Base-by-base conservation (phyloP, 2,797 vertebrate species). In the Poeciliopsis turneri region DNA sequence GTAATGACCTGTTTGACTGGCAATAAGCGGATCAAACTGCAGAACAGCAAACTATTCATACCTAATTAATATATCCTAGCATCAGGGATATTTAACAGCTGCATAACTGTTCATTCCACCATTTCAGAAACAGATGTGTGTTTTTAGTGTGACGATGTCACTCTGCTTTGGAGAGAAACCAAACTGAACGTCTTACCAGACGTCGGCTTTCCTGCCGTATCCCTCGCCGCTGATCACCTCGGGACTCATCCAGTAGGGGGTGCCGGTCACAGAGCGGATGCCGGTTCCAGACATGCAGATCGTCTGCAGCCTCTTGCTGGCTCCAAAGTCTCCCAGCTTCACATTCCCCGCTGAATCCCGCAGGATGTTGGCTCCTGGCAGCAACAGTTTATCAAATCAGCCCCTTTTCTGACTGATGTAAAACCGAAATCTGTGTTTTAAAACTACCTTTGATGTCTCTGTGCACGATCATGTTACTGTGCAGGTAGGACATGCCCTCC, bases 401-500 rank as follows among this genome's bases (percentile, higher is more conserved):
- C 41, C n/a, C 46, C 33, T 70, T 11, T 41, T 47, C 61, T 43
- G 66, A 72, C 72, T 45, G 33, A 18, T n/a, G 39, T 23, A 45
- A 33, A 25, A 4, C 2, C 57, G n/a, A 9, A 49, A 20, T 72
- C 13, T 72, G 39, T 23, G 68, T 4, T 2, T 25, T 23, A 15
- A 2, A 8, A 6, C 20, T 81, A 99, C 98, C 98, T 95, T 99
- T 99, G 87, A 99, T 99, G 94, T 99, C 98, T 84, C 98, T 95
- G 94, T 99, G 98, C 86, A 99, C 98, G n/a, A 99, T 99, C 98
- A 99, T 99, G 95, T 99, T 99, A 95, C 98, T 98, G 92, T 99
- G 98, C 75, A 99, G 96, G 86, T 99, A 99, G 0, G 97, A 98
- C 95, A 99, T 96, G 73, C 98, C 98, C 92, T 99, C 98, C 64